Conservation (phyloP, 2,113 vertebrate species). For the Nycticryphes semicollaris region DNA sequence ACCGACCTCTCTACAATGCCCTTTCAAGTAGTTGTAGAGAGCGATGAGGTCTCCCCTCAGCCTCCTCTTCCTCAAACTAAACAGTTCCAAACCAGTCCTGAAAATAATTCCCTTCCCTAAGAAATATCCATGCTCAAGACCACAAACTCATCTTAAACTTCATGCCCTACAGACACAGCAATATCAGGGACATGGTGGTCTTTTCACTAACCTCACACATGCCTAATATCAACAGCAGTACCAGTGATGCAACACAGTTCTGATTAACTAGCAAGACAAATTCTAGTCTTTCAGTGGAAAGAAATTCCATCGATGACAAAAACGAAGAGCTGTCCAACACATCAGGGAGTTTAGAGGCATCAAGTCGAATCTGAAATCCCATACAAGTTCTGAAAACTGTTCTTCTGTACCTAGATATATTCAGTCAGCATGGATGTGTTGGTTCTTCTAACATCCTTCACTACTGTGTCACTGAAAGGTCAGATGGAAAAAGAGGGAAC, state of each 20-base stretch:
- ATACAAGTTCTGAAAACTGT: not conserved
- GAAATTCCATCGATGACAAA: not conserved
- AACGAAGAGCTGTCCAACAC: not conserved
- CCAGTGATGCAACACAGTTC: not conserved
- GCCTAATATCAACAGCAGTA: not conserved
- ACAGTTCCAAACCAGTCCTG: too few relatives aligned
- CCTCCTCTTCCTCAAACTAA: too few relatives aligned
- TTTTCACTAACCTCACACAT: not conserved
- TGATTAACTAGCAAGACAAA: not conserved
- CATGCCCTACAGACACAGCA: accelerated
- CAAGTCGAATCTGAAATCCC: not conserved
- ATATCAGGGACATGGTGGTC: not conserved
- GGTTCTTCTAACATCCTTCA: not conserved
- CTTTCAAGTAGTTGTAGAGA: too few relatives aligned
- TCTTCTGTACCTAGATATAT: not conserved
- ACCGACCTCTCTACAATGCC: too few relatives aligned
- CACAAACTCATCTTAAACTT: not conserved
- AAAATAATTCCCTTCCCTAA: not conserved
- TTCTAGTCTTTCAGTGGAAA: not conserved
- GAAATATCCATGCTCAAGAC: not conserved
- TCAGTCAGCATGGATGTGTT: not conserved
- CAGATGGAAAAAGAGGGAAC: not conserved
- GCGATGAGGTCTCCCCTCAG: too few relatives aligned
- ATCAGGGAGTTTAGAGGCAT: not conserved
- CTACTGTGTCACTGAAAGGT: not conserved